phyloP scores from a whole-genome alignment of 1,140 invertebrate species.

The Pissodes strobi region DNA sequence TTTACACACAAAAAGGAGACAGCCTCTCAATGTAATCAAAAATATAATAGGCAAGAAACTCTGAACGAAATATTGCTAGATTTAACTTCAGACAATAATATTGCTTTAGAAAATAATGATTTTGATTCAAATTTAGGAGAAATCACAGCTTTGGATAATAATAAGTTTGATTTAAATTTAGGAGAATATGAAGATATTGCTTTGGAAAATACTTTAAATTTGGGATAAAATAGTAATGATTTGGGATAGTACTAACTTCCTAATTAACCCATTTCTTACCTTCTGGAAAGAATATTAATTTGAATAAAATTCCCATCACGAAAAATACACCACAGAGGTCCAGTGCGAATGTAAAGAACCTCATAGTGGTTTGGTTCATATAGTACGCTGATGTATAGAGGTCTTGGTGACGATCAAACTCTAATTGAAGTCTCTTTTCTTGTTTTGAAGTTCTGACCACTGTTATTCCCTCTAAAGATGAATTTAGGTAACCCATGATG shows the following conservation, averaged over 20 bases:
- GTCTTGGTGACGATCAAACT: constrained; percentile 66
- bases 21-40: too few relatives aligned
- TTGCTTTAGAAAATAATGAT: too few relatives aligned
- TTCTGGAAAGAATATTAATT: constrained; percentile 31
- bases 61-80: too few relatives aligned
- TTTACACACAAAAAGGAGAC: too few relatives aligned
- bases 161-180: too few relatives aligned
- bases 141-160: too few relatives aligned
- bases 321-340: constrained; percentile 72
- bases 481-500: constrained; percentile 71
- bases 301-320: constrained; percentile 14
- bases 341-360: constrained; percentile 75
- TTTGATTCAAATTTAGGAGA: too few relatives aligned
- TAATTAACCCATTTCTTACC: too few relatives aligned
- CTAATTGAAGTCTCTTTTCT: constrained; percentile 61
- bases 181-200: not conserved
- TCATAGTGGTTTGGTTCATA: constrained; percentile 66
- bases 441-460: constrained; percentile 68
- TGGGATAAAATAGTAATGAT: too few relatives aligned
- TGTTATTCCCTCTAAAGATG: constrained; percentile 67
- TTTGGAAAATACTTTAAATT: not conserved
- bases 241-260: not conserved
- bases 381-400: constrained; percentile 68
- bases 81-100: too few relatives aligned
- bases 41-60: too few relatives aligned